Conservation (phyloP, 2,797 vertebrate species). For the Hydrolagus colliei region DNA sequence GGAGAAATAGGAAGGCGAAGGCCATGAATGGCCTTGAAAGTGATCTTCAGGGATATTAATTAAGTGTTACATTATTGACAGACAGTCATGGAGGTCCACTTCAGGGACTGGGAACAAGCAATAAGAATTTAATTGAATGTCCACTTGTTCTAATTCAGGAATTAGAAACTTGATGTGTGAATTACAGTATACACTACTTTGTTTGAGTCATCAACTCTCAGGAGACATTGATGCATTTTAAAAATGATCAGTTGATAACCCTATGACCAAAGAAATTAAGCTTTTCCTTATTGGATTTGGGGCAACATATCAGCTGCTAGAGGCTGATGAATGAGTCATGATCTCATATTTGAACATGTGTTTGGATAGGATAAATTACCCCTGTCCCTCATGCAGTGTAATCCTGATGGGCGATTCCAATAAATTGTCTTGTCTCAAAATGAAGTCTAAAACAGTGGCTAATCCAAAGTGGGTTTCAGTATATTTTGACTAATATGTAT, state of each 20-base stretch:
- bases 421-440: not conserved
- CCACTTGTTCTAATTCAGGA: not conserved
- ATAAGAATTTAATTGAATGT: slow-evolving; percentile 22
- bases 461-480: not conserved
- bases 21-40: no score
- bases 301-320: not conserved
- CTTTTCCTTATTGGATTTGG: slow-evolving; percentile 1
- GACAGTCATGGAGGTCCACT: slow-evolving; percentile 53
- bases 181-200: not conserved
- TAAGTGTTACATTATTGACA: slow-evolving; percentile 52
- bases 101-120: slow-evolving; percentile 2
- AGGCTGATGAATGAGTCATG: slow-evolving; percentile 9
- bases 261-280: not conserved
- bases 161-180: slow-evolving; percentile 16
- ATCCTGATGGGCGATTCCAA: not conserved
- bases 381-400: not conserved
- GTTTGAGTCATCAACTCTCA: not conserved
- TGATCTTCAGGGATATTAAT: not conserved
- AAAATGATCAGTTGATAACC: not conserved
- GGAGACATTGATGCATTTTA: not conserved
- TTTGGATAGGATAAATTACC: slow-evolving; percentile 22
- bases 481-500: not conserved
- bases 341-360: slow-evolving; percentile 21
- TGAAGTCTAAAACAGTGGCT: not conserved
- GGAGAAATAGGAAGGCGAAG: no score